phyloP scores from a whole-genome alignment of 2,888 invertebrate species.

The Prosopocoilus inquinatus region DNA sequence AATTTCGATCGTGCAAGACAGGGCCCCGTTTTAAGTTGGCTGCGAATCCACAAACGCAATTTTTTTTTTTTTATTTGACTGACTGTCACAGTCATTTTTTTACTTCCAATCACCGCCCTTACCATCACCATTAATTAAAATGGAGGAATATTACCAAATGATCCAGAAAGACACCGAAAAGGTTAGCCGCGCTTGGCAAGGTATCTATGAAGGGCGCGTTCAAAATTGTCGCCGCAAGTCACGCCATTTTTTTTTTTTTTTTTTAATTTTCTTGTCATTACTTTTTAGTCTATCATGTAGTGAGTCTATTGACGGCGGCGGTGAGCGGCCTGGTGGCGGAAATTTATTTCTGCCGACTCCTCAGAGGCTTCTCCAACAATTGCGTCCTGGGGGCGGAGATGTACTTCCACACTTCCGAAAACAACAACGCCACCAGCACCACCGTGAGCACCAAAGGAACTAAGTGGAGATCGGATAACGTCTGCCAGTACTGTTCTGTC shows the following conservation, averaged over 20 bases:
- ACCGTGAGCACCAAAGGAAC: slow-evolving; percentile 2
- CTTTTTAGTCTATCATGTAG: slow-evolving; percentile 29
- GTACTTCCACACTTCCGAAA: slow-evolving; percentile 11
- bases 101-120: not conserved
- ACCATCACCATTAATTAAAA: not conserved
- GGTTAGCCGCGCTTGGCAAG: slow-evolving; percentile 37
- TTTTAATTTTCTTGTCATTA: too few relatives aligned
- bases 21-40: too few relatives aligned
- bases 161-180: slow-evolving; percentile 32
- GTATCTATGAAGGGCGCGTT: slow-evolving; percentile 30
- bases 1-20: too few relatives aligned
- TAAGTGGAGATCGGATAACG: not conserved
- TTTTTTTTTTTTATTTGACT: too few relatives aligned
- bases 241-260: too few relatives aligned
- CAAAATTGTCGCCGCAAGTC: too few relatives aligned
- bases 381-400: slow-evolving; percentile 34
- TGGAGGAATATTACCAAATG: slow-evolving; percentile 29
- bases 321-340: slow-evolving; percentile 16
- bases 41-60: too few relatives aligned
- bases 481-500: slow-evolving; percentile 10
- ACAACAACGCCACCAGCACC: not conserved
- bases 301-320: slow-evolving; percentile 1
- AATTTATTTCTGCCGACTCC: slow-evolving; percentile 28
- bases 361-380: slow-evolving; percentile 33
- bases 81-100: not conserved